Base-by-base conservation (phyloP, 2,888 invertebrate species). In the Protophormia terraenovae region DNA sequence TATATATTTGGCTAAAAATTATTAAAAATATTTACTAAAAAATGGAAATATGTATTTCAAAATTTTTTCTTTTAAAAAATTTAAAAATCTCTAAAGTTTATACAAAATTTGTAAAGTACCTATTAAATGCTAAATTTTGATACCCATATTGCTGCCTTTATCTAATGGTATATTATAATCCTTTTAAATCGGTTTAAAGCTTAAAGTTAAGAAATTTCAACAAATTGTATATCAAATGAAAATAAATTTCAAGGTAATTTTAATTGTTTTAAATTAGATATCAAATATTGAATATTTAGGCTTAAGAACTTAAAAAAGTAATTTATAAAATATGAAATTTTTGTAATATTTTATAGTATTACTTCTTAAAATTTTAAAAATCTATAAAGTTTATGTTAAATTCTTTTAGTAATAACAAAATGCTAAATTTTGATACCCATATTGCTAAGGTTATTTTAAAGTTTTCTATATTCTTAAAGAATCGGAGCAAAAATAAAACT, bases 371-470 rank as follows among this genome's bases (percentile, higher is more conserved):
- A 53, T n/a, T 1, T 14, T 22, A 14, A 14, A 24, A 32, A 16
- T 16, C 19, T 12, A 1, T 19, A 12, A 6, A 32, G 22, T 58
- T 76, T 76, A 58, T 67, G 67, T n/a, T 16, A 19, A n/a, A 12
- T 55, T 76, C 27, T 38, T 29, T 8, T 7, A 41, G 4, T 19
- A 5, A 14, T 1, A 0, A 3, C 2, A 58, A 38, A 16, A 14
- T 10, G n/a, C 38, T 24, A 5, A 27, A 47, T 5, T 69, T 78
- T 69, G 35, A 78, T 69, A 69, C 60, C 69, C 38, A 69, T 78
- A 58, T 78, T 69, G 29, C 1, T 2, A 6, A 27, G 12, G 14
- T 19, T 60, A 10, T 41, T 6, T 7, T 4, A 16, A 5, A 16
- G 16, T 1, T 8, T 47, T 12, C 7, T 7, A 1, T 24, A 67